Evolutionary conservation across 1,140 invertebrate genomes (phyloP).

Genomic region (Drosophila kanapiae): DNA sequence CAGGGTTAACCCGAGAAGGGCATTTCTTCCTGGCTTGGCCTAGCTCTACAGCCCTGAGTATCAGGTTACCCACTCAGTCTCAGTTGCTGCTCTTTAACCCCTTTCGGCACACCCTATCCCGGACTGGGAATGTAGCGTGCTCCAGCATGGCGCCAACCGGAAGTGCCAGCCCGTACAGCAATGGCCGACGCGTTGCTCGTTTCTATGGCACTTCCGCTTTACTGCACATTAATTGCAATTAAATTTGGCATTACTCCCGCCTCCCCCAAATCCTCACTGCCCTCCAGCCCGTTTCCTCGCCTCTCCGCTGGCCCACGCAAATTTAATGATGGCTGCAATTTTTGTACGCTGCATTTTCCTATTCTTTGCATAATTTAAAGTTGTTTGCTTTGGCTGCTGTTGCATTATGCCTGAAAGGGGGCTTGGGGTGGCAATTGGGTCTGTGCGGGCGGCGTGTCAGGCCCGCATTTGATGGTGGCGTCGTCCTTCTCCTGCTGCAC

Average conservation of each 20-base stretch:
- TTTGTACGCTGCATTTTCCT: constrained; percentile 64
- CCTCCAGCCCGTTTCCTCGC: not conserved
- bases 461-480: constrained; percentile 22
- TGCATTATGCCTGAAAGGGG: not conserved
- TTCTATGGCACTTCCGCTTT: constrained; percentile 71
- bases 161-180: constrained; percentile 58
- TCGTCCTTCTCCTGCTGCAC: constrained; percentile 20
- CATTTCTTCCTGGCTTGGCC: not conserved
- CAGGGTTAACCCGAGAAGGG: constrained; percentile 10
- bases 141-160: constrained; percentile 60
- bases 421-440: too few relatives aligned
- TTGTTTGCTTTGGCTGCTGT: constrained; percentile 58
- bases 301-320: constrained; percentile 20
- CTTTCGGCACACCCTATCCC: not conserved
- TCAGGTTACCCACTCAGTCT: not conserved
- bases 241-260: constrained; percentile 70
- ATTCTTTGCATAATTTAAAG: constrained; percentile 74
- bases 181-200: constrained; percentile 40
- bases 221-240: constrained; percentile 80
- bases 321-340: constrained; percentile 64
- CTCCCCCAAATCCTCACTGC: not conserved
- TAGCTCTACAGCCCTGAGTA: not conserved
- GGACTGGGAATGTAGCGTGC: constrained; percentile 3
- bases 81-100: not conserved
- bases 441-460: not conserved